A percentile compares a stretch with the other conserved stretches of the same genome.
Conservation (phyloP, 2,113 vertebrate genomes). For the Crotalus helleri region DNA sequence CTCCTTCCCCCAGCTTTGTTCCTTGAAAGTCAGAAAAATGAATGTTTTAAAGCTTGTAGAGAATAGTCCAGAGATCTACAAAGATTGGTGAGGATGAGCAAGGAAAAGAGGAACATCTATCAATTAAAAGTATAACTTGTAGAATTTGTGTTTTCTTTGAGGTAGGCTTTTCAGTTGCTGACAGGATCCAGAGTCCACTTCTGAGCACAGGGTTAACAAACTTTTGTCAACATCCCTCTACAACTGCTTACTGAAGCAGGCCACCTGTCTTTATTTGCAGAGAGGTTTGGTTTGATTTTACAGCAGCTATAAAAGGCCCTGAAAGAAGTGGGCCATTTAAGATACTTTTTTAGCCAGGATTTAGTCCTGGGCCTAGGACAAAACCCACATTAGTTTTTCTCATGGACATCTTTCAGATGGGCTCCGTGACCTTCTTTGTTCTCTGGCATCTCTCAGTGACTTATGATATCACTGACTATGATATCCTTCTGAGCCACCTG, state of each 20-base stretch:
- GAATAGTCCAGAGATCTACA: background rate
- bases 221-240: background rate
- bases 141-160: background rate
- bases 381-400: background rate
- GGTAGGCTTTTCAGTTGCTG: background rate
- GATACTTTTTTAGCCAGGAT: background rate
- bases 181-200: background rate
- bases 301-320: background rate
- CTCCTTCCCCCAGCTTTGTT: background rate
- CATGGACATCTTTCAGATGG: background rate
- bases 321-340: background rate
- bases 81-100: background rate
- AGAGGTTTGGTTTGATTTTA: background rate
- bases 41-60: background rate
- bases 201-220: background rate
- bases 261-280: background rate
- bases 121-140: background rate
- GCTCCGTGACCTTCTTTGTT: background rate
- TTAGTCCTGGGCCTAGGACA: background rate
- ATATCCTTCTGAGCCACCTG: background rate
- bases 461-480: background rate
- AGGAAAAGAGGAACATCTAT: background rate
- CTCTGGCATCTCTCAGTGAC: background rate
- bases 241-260: background rate
- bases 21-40: background rate